These are phyloP conservation scores for Boloria euphrosyne DNA, from an alignment of 2,888 invertebrate species.

Conservation along the genomic window DNA sequence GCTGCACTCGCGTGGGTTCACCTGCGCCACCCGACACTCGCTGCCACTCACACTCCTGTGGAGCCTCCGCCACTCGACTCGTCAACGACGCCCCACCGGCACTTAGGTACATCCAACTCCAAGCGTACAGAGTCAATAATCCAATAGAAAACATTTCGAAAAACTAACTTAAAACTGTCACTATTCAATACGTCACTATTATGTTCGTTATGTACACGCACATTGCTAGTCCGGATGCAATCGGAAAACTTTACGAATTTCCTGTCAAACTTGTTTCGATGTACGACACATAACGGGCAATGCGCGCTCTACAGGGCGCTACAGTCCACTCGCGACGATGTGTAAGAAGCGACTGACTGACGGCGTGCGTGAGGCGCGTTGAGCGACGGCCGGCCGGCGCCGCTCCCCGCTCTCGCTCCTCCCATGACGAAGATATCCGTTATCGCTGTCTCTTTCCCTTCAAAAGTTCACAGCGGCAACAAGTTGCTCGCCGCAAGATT, in stretches of 20 bases:
- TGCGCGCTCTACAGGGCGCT: constrained; percentile 52
- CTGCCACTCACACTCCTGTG: constrained; percentile 89
- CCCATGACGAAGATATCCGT: constrained; percentile 71
- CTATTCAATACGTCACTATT: constrained; percentile 76
- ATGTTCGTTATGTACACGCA: constrained; percentile 67
- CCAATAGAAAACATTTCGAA: constrained; percentile 75
- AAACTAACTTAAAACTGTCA: constrained; percentile 76
- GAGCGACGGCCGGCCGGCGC: constrained; percentile 46
- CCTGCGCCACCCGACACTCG: constrained; percentile 78
- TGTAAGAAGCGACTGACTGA: constrained; percentile 70
- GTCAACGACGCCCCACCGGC: constrained; percentile 74
- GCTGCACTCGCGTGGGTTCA: constrained; percentile 81
- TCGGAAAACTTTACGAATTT: constrained; percentile 79
- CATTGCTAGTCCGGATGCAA: constrained; percentile 71
- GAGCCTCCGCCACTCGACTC: constrained; percentile 83
- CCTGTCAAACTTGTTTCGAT: constrained; percentile 82
- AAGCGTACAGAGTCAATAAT: constrained; percentile 70
- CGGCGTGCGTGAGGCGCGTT: constrained; percentile 65
- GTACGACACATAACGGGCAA: constrained; percentile 77
- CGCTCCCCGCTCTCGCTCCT: constrained; percentile 77
- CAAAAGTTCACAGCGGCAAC: constrained; percentile 80
- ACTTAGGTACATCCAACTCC: constrained; percentile 67
- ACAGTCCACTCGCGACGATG: constrained; percentile 57
- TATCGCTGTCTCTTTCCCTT: constrained; percentile 60
- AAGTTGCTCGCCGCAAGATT: constrained; percentile 80